Percentiles rank a stretch among this genome's conserved stretches.
Evolutionary conservation across 92 coral and sea anemone species (phyloP).

Genomic region (Palythoa grandiflora): DNA sequence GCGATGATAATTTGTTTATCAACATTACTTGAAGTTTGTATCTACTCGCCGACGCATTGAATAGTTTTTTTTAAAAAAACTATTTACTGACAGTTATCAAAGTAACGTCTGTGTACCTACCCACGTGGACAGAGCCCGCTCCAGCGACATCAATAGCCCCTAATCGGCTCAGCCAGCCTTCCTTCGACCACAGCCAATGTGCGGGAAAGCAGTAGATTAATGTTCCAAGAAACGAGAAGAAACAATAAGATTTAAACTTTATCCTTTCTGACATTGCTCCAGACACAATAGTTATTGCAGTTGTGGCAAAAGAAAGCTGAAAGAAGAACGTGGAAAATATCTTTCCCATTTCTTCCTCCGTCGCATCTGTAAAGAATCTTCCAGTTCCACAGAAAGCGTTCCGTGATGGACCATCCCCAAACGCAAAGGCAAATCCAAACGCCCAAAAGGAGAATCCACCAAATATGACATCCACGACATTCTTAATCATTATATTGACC

Average conservation of each 20-base stretch:
- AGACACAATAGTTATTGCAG: conserved; percentile 74
- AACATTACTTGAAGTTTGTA: no score
- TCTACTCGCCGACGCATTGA: no score
- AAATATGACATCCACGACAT: conserved; percentile 79
- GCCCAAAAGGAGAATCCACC: conserved; percentile 86
- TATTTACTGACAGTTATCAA: not conserved
- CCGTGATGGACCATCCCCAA: conserved; percentile 67
- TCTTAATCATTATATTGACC: conserved; percentile 87
- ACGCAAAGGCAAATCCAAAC: conserved; percentile 78
- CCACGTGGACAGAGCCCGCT: conserved; percentile 68
- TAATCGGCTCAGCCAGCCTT: conserved; percentile 67
- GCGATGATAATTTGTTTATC: no score
- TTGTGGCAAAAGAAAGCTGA: conserved; percentile 73
- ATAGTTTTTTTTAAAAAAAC: no score
- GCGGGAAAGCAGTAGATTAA: conserved; percentile 73
- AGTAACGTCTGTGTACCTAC: conserved; percentile 6
- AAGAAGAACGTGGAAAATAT: conserved; percentile 70
- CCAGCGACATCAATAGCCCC: conserved; percentile 76
- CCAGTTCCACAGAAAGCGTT: conserved; percentile 83
- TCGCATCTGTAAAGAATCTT: conserved; percentile 76
- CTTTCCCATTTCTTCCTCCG: conserved; percentile 72
- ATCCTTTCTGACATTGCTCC: conserved; percentile 76
- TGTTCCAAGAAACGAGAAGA: conserved; percentile 68
- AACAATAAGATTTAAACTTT: conserved; percentile 68
- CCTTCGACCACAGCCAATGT: conserved; percentile 73